Conservation (phyloP, 2,888 invertebrate genomes). For the Cephus pulcher region DNA sequence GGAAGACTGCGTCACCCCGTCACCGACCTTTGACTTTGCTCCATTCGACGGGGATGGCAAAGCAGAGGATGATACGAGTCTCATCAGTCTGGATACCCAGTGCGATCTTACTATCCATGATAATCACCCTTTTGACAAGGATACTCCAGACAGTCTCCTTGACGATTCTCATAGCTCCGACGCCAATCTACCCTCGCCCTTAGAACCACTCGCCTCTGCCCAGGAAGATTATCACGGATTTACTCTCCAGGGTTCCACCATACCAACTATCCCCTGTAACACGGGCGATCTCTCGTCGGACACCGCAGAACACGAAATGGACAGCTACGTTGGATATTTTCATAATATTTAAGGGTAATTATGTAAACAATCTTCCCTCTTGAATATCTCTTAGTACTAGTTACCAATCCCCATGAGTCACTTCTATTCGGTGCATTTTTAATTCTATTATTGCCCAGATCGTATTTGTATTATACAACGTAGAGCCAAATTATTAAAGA, state of each 20-base stretch:
- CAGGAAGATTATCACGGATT: constrained; percentile 73
- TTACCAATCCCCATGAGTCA: neutral
- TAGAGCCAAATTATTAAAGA: neutral
- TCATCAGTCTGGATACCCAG: constrained; percentile 60
- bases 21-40: constrained; percentile 62
- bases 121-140: constrained; percentile 41
- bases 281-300: constrained; percentile 69
- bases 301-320: constrained; percentile 44
- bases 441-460: neutral
- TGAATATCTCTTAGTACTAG: neutral
- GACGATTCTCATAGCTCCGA: constrained; percentile 47
- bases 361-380: neutral
- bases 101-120: constrained; percentile 50
- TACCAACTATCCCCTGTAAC: constrained; percentile 75
- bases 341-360: constrained; percentile 43
- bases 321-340: constrained; percentile 48
- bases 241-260: constrained; percentile 72
- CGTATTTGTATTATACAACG: neutral
- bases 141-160: constrained; percentile 44
- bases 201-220: constrained; percentile 64
- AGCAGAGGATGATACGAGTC: constrained; percentile 61
- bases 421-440: neutral
- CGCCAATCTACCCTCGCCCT: constrained; percentile 56
- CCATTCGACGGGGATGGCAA: constrained; percentile 58
- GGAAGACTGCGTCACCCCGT: constrained; percentile 54